Percentiles rank a stretch among this genome's conserved stretches.
Conservation (phyloP, 2,113 vertebrate genomes). For the Castor canadensis region DNA sequence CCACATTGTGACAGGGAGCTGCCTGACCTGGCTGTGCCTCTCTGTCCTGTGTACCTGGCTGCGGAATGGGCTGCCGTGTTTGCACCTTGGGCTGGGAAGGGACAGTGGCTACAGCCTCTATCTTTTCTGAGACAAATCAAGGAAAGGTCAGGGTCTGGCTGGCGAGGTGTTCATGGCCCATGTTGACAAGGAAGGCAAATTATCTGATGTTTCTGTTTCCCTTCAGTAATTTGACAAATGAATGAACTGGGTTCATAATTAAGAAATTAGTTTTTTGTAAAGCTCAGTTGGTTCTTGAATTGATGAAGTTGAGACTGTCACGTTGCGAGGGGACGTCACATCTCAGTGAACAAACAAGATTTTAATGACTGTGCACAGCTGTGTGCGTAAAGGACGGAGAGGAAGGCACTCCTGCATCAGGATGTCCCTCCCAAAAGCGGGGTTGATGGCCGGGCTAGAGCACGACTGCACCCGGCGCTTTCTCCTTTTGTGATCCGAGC, state of each 20-base stretch:
- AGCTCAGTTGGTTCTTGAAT: conserved; percentile 61
- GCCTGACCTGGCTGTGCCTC: rapidly evolving
- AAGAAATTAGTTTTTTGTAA: conserved; percentile 66
- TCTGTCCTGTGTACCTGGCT: rapidly evolving
- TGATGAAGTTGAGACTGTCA: conserved; percentile 52
- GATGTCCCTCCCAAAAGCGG: background rate
- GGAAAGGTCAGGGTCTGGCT: too few relatives aligned
- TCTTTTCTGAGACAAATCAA: too few relatives aligned
- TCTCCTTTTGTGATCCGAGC: background rate
- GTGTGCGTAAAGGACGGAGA: background rate
- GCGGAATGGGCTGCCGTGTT: rapidly evolving
- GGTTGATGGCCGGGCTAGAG: too few relatives aligned
- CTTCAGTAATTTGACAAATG: conserved; percentile 61
- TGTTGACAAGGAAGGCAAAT: background rate
- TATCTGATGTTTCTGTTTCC: conserved; percentile 9
- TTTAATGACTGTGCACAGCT: conserved; percentile 29
- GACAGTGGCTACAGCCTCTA: too few relatives aligned
- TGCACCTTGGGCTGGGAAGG: rapidly evolving
- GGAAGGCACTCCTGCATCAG: background rate
- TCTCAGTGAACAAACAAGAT: conserved; percentile 69
- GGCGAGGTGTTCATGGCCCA: rapidly evolving
- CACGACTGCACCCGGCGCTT: rapidly evolving
- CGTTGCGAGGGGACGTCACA: conserved; percentile 40
- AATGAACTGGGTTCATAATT: conserved; percentile 57
- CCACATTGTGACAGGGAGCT: rapidly evolving